A percentile compares a stretch with the other conserved stretches of the same genome.
Evolutionary conservation across 2,797 vertebrate species (phyloP).

Genomic region (Potorous gilbertii): DNA sequence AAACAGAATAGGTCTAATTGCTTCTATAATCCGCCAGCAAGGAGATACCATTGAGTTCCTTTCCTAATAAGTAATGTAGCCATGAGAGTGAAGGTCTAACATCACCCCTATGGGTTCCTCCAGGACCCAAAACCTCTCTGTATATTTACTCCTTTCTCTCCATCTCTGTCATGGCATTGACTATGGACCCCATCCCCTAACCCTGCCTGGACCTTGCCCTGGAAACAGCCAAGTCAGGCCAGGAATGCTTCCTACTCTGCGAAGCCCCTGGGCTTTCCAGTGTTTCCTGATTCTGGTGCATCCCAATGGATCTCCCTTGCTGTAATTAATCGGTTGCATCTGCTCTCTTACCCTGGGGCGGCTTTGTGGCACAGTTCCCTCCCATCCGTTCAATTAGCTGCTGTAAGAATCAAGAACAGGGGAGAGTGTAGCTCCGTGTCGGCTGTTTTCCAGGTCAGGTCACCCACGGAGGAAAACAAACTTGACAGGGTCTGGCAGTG

Average conservation of each 20-base stretch:
- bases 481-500: constrained; percentile 49
- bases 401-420: constrained; percentile 92
- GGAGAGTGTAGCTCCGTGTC: constrained; percentile 85
- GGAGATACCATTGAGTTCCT: neutral
- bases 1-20: neutral
- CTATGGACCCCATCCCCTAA: neutral
- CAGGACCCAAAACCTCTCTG: neutral
- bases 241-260: neutral
- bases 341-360: constrained; percentile 88
- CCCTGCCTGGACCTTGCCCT: neutral
- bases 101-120: neutral
- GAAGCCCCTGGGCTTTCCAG: constrained; percentile 64
- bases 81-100: neutral
- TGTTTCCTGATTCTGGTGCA: constrained; percentile 46
- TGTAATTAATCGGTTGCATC: constrained; percentile 93
- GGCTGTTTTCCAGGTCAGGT: constrained; percentile 86
- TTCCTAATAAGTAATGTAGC: neutral
- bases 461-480: constrained; percentile 64
- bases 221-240: neutral
- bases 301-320: constrained; percentile 87
- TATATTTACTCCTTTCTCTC: neutral
- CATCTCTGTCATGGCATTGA: neutral
- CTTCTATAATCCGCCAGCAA: neutral
- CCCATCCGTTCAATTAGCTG: constrained; percentile 94
- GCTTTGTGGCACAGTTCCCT: constrained; percentile 93